Base-by-base conservation (phyloP, 2,888 invertebrate species). In the Mimumesa dahlbomi region DNA sequence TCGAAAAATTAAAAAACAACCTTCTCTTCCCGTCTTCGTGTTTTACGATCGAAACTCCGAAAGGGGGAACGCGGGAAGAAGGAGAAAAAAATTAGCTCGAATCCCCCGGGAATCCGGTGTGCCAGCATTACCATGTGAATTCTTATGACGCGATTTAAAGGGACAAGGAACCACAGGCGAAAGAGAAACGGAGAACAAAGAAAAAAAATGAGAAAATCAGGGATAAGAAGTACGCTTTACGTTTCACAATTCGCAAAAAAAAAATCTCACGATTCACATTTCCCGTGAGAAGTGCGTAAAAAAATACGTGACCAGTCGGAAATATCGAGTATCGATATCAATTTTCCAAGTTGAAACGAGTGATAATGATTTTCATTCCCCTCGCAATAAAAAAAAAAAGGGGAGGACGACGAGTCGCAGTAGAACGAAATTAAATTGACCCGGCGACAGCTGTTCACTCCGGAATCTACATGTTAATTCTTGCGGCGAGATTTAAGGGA, bases 51-150 rank as follows among this genome's bases (percentile, higher is more conserved):
- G n/a, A n/a, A n/a, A 14, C 4, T 9, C 9, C 43, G 43, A 21
- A 6, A 22, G 22, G 6, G 22, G 6, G 22, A 45, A 40, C 1
- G 16, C 25, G 18, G 5, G 40, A 16, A 16, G 40, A 40, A 14
- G 6, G 16, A 40, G n/a, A n/a, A n/a, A 38, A 21, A 45, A 45
- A 45, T 45, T 76, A 73, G 46, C 58, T 61, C 38, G 25, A 64
- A 58, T 34, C 69, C 52, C 46, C 16, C 5, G 46, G 40, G 59
- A 67, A 50, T 61, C 66, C 45, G 9, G 53, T 36, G 29, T 29
- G 22, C 65, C 21, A 54, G 46, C 54, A 73, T 76, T 69, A 70
- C 66, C 59, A 69, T 76, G 70, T 53, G 61, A 66, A 62, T 46
- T 61, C 53, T 16, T 19, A 14, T 13, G 34, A 21, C 50, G 42